Percentiles rank a stretch among this genome's conserved stretches.
These are phyloP conservation scores for Barnardius zonarius DNA, from an alignment of 2,113 vertebrate species.

Conservation along the genomic window DNA sequence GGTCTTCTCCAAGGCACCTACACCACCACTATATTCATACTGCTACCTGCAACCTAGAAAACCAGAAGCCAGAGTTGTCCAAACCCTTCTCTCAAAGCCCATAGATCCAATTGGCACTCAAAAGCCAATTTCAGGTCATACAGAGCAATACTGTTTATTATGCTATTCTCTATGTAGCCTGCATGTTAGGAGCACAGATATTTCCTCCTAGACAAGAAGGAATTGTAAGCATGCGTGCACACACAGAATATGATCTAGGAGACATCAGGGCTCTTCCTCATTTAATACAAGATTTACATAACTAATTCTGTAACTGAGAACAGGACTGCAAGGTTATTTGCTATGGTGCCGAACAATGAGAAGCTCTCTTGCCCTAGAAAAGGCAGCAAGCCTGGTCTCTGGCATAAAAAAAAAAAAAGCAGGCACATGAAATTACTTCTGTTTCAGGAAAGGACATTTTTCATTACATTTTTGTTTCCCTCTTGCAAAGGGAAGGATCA, in stretches of 20 bases:
- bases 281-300: slow-evolving; percentile 49
- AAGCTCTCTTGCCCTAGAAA: background rate
- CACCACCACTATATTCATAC: background rate
- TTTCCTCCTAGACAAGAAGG: slow-evolving; percentile 9
- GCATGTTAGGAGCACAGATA: background rate
- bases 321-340: slow-evolving; percentile 17
- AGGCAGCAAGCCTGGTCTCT: background rate
- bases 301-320: slow-evolving; percentile 53
- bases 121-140: slow-evolving; percentile 41
- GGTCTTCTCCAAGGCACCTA: background rate
- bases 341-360: background rate
- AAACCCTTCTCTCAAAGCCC: background rate
- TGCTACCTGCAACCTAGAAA: background rate
- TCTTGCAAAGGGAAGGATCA: background rate
- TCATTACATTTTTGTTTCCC: background rate
- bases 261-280: slow-evolving; percentile 2
- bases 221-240: background rate
- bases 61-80: background rate
- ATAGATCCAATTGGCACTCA: slow-evolving; percentile 34
- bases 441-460: background rate
- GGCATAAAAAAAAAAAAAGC: background rate
- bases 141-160: slow-evolving; percentile 26
- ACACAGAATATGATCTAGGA: background rate
- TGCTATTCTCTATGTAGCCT: slow-evolving; percentile 29
- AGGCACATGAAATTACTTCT: background rate